phyloP scores from a whole-genome alignment of 2,113 vertebrate genomes.

The Chauna torquata region DNA sequence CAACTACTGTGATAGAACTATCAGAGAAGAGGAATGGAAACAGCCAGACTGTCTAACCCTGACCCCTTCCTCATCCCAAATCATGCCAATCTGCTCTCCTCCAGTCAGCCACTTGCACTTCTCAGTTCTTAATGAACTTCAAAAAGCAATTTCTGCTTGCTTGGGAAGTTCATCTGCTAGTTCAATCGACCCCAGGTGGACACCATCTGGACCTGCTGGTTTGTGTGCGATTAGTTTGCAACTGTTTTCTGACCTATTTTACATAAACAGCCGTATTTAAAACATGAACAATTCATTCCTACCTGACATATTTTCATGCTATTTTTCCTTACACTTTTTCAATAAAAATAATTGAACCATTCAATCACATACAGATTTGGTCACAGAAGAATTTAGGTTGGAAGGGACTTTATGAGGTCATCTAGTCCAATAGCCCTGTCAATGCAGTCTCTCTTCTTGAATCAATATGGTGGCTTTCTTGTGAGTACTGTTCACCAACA shows the following conservation, averaged over 20 bases:
- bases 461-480: neutral
- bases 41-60: neutral
- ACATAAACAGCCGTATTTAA: neutral
- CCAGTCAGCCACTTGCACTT: neutral
- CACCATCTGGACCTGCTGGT: conserved; percentile 50
- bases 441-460: neutral
- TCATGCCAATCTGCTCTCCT: neutral
- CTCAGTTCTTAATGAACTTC: neutral
- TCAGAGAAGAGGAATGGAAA: neutral
- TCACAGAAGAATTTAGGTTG: neutral
- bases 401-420: neutral
- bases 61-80: neutral
- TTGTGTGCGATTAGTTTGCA: neutral
- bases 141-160: neutral
- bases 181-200: neutral
- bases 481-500: neutral
- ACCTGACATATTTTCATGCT: neutral
- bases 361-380: neutral
- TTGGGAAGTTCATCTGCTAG: neutral
- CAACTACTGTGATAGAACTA: too few relatives aligned
- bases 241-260: conserved; percentile 48
- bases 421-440: neutral
- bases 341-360: neutral
- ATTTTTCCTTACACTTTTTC: neutral
- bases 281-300: neutral